phyloP scores from a whole-genome alignment of 2,888 invertebrate genomes.

The Glyphotaelius pellucidus region DNA sequence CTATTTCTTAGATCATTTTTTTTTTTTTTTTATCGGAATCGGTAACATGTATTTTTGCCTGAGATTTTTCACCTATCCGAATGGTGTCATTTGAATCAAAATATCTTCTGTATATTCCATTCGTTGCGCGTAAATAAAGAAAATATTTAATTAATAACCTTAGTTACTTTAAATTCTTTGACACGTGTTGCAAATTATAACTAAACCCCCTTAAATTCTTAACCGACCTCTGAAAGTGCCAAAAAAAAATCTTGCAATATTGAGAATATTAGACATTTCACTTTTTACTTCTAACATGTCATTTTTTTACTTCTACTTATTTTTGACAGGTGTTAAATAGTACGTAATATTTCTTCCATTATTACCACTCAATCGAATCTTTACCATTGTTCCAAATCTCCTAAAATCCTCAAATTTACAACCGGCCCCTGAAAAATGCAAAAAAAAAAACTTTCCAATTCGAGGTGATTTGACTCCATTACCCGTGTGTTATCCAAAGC shows the following conservation, averaged over 20 bases:
- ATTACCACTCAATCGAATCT: background rate
- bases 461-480: slow-evolving; percentile 43
- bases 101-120: too few species aligned
- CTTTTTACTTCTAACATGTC: too few species aligned
- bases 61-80: too few species aligned
- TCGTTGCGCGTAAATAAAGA: too few species aligned
- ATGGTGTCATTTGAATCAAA: too few species aligned
- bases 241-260: background rate
- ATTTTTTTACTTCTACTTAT: too few species aligned
- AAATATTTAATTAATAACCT: too few species aligned
- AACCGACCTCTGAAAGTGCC: background rate
- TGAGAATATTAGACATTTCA: slow-evolving; percentile 40
- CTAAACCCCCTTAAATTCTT: background rate
- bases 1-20: too few species aligned
- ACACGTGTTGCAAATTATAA: background rate
- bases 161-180: background rate
- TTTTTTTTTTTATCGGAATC: too few species aligned
- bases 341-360: background rate
- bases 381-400: background rate
- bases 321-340: background rate
- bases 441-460: slow-evolving; percentile 5
- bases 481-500: background rate
- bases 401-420: background rate
- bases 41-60: too few species aligned
- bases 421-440: background rate